Conservation (phyloP, 1,140 invertebrate genomes). For the Hyles vespertilio region DNA sequence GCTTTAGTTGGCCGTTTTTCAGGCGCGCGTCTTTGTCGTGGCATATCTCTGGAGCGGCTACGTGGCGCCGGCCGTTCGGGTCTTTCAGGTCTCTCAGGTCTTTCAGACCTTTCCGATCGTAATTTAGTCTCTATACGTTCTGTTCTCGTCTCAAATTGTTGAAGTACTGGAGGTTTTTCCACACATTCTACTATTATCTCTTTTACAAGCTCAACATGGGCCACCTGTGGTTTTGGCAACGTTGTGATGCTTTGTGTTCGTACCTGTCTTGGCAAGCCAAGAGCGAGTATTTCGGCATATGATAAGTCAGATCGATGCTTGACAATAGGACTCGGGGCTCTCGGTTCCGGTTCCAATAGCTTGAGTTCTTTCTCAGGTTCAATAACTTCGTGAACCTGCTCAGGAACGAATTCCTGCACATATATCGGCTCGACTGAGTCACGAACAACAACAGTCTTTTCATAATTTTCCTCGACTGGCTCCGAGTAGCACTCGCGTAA, state of each 20-base stretch:
- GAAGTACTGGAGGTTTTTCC: constrained; percentile 35
- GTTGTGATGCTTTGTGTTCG: constrained; percentile 39
- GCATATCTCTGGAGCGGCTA: constrained; percentile 65
- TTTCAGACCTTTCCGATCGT: constrained; percentile 16
- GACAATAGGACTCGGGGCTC: constrained; percentile 35
- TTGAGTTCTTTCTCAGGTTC: constrained; percentile 24
- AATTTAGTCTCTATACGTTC: constrained; percentile 42
- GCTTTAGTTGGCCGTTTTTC: constrained; percentile 55
- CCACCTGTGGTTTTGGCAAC: constrained; percentile 57
- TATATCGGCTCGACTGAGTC: constrained; percentile 9
- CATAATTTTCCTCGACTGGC: constrained; percentile 8
- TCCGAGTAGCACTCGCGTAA: constrained; percentile 16
- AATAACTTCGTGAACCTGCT: constrained; percentile 1
- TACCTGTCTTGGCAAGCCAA: constrained; percentile 76
- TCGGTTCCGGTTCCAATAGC: constrained; percentile 27
- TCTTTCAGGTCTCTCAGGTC: constrained; percentile 9
- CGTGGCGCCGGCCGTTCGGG: constrained; percentile 37
- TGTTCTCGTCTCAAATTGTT: constrained; percentile 34
- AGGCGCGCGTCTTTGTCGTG: constrained; percentile 53
- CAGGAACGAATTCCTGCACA: constrained; percentile 9
- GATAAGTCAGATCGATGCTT: constrained; percentile 74
- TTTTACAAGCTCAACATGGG: constrained; percentile 57
- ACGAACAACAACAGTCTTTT: constrained; percentile 9
- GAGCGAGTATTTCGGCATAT: constrained; percentile 84
- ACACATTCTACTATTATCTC: constrained; percentile 51